Conservation (phyloP, 2,797 vertebrate genomes). For the Anniella stebbinsi region DNA sequence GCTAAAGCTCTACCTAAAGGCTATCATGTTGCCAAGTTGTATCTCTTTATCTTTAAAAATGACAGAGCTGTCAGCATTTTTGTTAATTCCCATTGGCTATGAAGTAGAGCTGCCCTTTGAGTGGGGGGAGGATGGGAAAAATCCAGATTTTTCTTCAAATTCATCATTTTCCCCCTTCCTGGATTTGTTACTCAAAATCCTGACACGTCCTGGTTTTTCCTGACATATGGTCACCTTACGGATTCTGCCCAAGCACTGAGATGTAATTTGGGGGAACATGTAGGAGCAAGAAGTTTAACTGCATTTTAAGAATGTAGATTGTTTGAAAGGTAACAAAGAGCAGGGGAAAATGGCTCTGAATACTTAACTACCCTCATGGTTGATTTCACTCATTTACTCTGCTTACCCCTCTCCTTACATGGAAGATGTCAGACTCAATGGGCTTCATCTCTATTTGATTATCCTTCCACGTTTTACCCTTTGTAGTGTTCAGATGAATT, state of each 20-base stretch:
- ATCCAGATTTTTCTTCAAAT: too few species aligned
- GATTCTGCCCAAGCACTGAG: neutral
- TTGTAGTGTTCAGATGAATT: conserved; percentile 21
- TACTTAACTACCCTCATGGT: neutral
- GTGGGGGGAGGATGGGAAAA: too few species aligned
- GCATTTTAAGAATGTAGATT: neutral
- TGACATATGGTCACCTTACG: too few species aligned
- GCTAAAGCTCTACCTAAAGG: too few species aligned
- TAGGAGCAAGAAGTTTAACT: neutral
- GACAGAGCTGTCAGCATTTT: too few species aligned
- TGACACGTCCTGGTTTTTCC: too few species aligned
- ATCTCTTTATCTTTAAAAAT: too few species aligned
- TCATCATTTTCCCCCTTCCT: too few species aligned
- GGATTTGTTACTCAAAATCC: too few species aligned
- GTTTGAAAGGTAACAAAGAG: neutral
- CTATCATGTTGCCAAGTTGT: too few species aligned
- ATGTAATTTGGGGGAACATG: neutral
- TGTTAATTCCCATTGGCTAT: too few species aligned
- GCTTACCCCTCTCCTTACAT: neutral
- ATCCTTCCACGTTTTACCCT: neutral
- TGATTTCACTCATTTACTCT: conserved; percentile 3
- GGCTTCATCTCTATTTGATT: neutral
- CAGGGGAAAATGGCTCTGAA: neutral
- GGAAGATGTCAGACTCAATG: neutral
- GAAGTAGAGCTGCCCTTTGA: too few species aligned